Base-by-base conservation (phyloP, 2,888 invertebrate genomes). In the Lomographa bimaculata region DNA sequence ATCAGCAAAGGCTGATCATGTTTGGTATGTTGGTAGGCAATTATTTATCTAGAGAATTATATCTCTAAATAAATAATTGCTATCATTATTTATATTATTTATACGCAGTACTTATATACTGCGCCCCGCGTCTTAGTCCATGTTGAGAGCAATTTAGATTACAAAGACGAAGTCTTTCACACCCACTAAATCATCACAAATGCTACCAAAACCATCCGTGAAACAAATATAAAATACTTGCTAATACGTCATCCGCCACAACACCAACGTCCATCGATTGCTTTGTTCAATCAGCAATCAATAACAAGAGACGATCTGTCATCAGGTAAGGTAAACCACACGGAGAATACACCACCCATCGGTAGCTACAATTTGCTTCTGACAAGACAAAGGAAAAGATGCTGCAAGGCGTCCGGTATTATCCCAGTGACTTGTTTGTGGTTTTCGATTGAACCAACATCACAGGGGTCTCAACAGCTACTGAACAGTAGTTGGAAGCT, bases 351-450 rank as follows among this genome's bases (percentile, higher is more conserved):
- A 59, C 86, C 85, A 78, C 85, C 86, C 80, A 85, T 79, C 74
- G 79, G 68, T 75, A 76, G 71, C 74, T 65, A 87, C 82, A 77
- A 71, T 79, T 73, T 76, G 81, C 84, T 81, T 71, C 63, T 78
- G 57, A 53, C 62, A 60, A 66, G 58, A 67, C 59, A 57, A 64
- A 63, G 76, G 63, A 77, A 75, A 77, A 76, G 56, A 60, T 50
- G 7, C 18, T 45, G 47, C 46, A 7, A 35, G 16, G 25, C 35
- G 55, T 65, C 51, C 48, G 51, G 53, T 56, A 46, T 57, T 51
- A 46, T 60, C 50, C 54, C 40, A 35, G 49, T 73, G 64, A 74
- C 60, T 65, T 82, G 78, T 84, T 80, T 85, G 85, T 81, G 85
- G 85, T 84, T 79, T 79, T 39, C 60, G 72, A 84, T 82, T 70